Percentiles rank a stretch among this genome's conserved stretches.
phyloP scores from a whole-genome alignment of 2,888 invertebrate genomes.

The Napeogenes inachia region DNA sequence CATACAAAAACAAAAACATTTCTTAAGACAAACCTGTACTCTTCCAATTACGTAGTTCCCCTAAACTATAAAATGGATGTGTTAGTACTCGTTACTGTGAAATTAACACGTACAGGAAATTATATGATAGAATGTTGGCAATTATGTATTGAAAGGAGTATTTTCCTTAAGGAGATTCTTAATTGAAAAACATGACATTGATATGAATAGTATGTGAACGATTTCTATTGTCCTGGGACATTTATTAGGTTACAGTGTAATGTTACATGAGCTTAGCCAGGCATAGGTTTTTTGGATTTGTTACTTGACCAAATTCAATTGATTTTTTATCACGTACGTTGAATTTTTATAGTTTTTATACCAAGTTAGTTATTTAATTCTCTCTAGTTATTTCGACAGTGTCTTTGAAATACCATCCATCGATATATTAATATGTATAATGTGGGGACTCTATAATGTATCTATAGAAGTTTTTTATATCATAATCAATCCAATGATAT shows the following conservation, averaged over 20 bases:
- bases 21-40: background rate
- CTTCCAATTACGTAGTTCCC: conserved; percentile 9
- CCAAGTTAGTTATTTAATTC: no score
- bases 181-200: conserved; percentile 30
- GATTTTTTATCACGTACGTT: no score
- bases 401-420: no score
- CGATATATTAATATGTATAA: no score
- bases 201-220: conserved; percentile 22
- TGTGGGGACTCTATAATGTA: no score
- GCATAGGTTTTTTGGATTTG: no score
- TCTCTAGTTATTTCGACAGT: no score
- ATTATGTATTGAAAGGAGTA: background rate
- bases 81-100: conserved; percentile 14
- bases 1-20: conserved; percentile 1
- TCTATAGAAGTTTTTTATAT: no score
- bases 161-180: conserved; percentile 20
- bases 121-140: conserved; percentile 11
- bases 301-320: no score
- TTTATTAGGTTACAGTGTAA: background rate
- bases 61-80: conserved; percentile 19
- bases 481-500: no score
- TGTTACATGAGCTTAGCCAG: no score
- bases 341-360: no score
- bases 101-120: conserved; percentile 28
- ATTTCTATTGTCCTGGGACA: background rate